These are phyloP conservation scores for Hyperopisus bebe DNA, from an alignment of 2,113 vertebrate genomes.

Conservation along the genomic window DNA sequence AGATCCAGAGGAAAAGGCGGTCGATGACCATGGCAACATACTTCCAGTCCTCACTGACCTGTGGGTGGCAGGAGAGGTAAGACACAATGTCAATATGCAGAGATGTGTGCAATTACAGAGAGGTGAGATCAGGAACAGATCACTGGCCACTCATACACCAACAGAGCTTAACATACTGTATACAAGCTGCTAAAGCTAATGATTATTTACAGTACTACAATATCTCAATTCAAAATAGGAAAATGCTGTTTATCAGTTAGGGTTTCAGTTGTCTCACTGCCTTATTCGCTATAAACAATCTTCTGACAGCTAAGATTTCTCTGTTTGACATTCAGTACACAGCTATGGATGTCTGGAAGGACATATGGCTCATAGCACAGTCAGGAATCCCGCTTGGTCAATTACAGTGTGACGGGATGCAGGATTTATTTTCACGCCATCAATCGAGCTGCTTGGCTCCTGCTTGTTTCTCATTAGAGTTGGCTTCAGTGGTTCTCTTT, in stretches of 20 bases:
- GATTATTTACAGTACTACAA: not conserved
- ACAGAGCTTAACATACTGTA: not conserved
- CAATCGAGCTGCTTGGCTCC: not conserved
- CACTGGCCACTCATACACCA: not conserved
- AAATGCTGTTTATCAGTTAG: not conserved
- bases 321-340: not conserved
- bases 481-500: not conserved
- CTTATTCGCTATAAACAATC: not conserved
- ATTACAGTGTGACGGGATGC: not conserved
- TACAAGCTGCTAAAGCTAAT: not conserved
- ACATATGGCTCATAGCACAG: not conserved
- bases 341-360: conserved; percentile 2
- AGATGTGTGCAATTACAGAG: not conserved
- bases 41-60: conserved; percentile 79
- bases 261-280: not conserved
- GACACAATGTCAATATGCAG: not conserved
- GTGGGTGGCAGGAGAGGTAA: not conserved
- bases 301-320: not conserved
- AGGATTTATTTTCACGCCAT: not conserved
- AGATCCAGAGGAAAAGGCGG: conserved; percentile 73
- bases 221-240: not conserved
- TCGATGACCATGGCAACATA: conserved; percentile 76
- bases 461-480: not conserved
- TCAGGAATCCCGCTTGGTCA: not conserved
- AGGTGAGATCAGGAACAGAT: not conserved